Conservation (phyloP, 1,140 invertebrate genomes). For the Cepaea nemoralis region DNA sequence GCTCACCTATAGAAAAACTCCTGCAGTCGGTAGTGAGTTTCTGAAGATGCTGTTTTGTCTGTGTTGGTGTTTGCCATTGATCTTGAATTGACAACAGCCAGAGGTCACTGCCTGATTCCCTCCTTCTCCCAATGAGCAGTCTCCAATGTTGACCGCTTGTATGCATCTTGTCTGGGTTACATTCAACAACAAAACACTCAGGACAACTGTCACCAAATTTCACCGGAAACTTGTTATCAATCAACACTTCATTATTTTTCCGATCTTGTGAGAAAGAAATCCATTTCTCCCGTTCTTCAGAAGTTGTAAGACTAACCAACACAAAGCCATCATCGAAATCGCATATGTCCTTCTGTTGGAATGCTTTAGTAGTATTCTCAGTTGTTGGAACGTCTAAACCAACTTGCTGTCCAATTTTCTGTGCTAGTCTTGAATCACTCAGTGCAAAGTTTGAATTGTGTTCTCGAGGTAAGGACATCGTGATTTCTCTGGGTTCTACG, state of each 20-base stretch:
- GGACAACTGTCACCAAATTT: neutral
- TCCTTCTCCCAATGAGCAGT: neutral
- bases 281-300: neutral
- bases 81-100: constrained; percentile 2
- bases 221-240: neutral
- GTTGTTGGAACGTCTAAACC: neutral
- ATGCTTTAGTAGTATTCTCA: neutral
- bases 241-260: neutral
- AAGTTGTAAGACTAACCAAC: neutral
- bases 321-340: neutral
- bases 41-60: constrained; percentile 8
- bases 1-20: neutral
- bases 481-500: neutral
- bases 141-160: neutral
- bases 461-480: neutral
- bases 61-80: neutral
- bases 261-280: neutral
- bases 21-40: no score
- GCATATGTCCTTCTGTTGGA: neutral
- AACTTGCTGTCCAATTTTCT: no score
- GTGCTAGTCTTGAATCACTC: no score
- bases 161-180: neutral
- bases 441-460: no score
- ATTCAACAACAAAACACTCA: neutral
- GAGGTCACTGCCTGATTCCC: neutral